Base-by-base conservation (phyloP, 2,113 vertebrate species). In the Sceloporus undulatus region DNA sequence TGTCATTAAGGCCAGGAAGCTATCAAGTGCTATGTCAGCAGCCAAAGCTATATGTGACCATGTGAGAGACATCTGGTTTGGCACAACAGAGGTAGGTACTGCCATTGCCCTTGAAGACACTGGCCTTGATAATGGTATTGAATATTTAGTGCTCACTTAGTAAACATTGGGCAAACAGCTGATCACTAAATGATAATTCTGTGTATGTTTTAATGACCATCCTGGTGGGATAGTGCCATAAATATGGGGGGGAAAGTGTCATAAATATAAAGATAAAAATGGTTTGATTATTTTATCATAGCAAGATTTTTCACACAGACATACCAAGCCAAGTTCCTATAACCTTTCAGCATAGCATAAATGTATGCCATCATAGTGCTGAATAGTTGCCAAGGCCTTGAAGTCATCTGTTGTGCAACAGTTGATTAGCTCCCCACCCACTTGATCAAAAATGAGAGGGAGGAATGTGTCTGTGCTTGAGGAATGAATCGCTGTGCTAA, bases 11-110 rank as follows among this genome's bases (percentile, higher is more conserved):
- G 98, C 99, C 82, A 97, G 98, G 91, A 99, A 99, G 92, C 96
- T 99, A 71, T 99, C 99, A 93, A 99, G 99, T 78, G 98, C 98
- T 0, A 99, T 99, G 99, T 99, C 98, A 93, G 99, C 99, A 85
- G 99, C 99, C 21, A 99, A 99, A 94, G 98, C 99, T 90, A 99
- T 99, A 94, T 98, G 98, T 92, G 99, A 99, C 95, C 98, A 99
- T 81, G 97, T 99, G 97, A 98, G 98, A 88, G 97, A 99, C 96
- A 97, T 99, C 94, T 99, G 99, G 99, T 97, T 96, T 76, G 98
- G 99, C 93, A 99, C 98, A 92, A 92, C 97, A 21, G 97, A 97
- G 97, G 99, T 99, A 92, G 97, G 93, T 5, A 5, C 34, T 86
- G 81, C 38, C 16, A 23, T 77, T 21, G 40, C 25, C 56, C 23